These are phyloP conservation scores for Chouioia cunea DNA, from an alignment of 2,888 invertebrate species.

Conservation along the genomic window DNA sequence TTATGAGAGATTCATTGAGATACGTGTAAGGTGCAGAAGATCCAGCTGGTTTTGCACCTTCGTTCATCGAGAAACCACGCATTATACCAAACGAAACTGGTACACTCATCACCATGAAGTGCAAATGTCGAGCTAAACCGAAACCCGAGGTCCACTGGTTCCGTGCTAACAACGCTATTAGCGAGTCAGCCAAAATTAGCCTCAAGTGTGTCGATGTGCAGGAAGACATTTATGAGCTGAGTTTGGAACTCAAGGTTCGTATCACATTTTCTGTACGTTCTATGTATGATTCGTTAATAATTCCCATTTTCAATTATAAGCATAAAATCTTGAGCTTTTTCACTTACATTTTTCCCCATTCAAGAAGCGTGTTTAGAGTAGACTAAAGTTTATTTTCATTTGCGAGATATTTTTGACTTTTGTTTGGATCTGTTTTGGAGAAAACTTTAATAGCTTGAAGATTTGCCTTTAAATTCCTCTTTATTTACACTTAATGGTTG, in stretches of 20 bases:
- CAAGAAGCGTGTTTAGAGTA: too few species aligned
- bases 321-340: too few species aligned
- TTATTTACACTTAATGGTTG: too few species aligned
- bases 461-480: too few species aligned
- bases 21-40: slow-evolving; percentile 84
- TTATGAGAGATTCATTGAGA: slow-evolving; percentile 36
- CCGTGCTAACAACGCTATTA: slow-evolving; percentile 87
- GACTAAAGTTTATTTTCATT: too few species aligned
- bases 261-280: too few species aligned
- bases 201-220: slow-evolving; percentile 82
- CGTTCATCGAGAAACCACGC: slow-evolving; percentile 97
- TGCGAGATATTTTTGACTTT: too few species aligned
- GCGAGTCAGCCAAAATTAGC: slow-evolving; percentile 86
- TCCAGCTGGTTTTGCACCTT: slow-evolving; percentile 93
- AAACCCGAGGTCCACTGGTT: slow-evolving; percentile 96
- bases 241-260: slow-evolving; percentile 83
- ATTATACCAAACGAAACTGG: slow-evolving; percentile 99
- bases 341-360: too few species aligned
- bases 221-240: slow-evolving; percentile 89
- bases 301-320: too few species aligned
- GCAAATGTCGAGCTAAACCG: slow-evolving; percentile 94
- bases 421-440: too few species aligned
- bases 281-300: too few species aligned
- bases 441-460: too few species aligned
- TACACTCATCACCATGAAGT: slow-evolving; percentile 96